Percentiles rank a stretch among this genome's conserved stretches.
These are phyloP conservation scores for Mastomys natalensis DNA, from an alignment of 2,113 vertebrate genomes.

Conservation along the genomic window DNA sequence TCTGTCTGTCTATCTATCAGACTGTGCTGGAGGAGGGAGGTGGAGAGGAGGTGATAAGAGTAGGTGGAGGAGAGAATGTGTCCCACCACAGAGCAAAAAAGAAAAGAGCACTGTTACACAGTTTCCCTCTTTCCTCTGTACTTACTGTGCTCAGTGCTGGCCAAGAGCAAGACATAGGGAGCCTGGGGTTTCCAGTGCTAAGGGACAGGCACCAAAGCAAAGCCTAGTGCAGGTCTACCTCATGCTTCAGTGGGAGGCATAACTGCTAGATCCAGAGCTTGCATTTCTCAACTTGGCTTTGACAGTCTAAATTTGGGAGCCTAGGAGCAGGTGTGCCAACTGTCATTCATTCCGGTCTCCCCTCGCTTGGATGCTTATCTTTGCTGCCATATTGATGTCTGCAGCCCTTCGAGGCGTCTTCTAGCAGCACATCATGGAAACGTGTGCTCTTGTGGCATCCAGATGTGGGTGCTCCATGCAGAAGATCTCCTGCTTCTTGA, in stretches of 20 bases:
- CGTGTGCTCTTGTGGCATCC: background rate
- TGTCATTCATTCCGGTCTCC: background rate
- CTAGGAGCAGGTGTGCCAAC: background rate
- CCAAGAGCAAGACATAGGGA: background rate
- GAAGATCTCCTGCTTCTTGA: background rate
- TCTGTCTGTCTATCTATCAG: background rate
- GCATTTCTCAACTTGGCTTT: background rate
- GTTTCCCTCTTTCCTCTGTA: background rate
- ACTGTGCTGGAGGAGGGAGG: background rate
- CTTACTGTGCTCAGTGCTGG: background rate
- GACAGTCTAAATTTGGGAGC: background rate
- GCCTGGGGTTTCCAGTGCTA: background rate
- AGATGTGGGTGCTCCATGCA: background rate
- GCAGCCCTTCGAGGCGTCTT: background rate
- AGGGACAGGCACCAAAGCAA: background rate
- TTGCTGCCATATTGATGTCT: slow-evolving; percentile 33
- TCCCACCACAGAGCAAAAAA: background rate
- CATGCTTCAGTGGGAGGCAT: rapidly evolving
- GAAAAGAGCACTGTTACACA: background rate
- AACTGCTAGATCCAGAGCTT: background rate
- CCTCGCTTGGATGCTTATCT: slow-evolving; percentile 56
- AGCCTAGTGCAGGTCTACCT: background rate
- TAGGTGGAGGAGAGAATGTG: background rate
- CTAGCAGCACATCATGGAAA: slow-evolving; percentile 25
- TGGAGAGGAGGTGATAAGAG: background rate